Conservation (phyloP, 2,888 invertebrate species). For the Cataglyphis albicans region DNA sequence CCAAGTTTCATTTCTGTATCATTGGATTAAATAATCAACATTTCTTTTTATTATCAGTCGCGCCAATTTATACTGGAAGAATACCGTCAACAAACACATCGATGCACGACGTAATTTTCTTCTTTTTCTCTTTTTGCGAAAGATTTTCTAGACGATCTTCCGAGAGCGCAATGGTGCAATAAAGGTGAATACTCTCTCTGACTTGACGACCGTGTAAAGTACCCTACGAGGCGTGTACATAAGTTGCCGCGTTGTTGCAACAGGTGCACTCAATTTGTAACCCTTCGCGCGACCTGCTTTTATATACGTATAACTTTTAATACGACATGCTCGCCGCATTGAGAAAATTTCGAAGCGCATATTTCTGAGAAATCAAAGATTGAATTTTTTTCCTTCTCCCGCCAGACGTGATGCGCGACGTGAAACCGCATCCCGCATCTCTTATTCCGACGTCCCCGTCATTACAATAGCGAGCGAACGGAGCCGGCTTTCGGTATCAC, state of each 20-base stretch:
- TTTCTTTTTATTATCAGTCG: neutral
- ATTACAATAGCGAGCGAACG: neutral
- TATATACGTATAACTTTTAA: constrained; percentile 28
- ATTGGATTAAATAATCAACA: neutral
- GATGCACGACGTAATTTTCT: neutral
- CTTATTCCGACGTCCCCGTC: neutral
- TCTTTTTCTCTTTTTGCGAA: constrained; percentile 12
- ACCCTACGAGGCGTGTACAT: constrained; percentile 46
- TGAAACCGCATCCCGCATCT: neutral
- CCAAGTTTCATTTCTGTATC: neutral
- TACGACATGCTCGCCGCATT: constrained; percentile 18
- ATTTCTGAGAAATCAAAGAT: neutral
- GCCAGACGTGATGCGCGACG: too few relatives aligned
- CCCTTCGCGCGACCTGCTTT: constrained; percentile 71
- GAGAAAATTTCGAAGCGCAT: constrained; percentile 18
- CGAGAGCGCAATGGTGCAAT: constrained; percentile 25
- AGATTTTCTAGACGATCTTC: constrained; percentile 19
- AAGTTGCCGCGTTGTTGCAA: constrained; percentile 66
- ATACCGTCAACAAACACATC: neutral
- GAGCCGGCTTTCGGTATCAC: neutral
- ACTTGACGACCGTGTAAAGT: constrained; percentile 48
- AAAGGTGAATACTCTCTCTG: constrained; percentile 38
- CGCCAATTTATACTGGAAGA: neutral
- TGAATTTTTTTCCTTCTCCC: neutral
- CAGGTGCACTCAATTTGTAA: constrained; percentile 75